Percentiles rank a stretch among this genome's conserved stretches.
Conservation (phyloP, 2,797 vertebrate genomes). For the Ptychobarbus kaznakovi region DNA sequence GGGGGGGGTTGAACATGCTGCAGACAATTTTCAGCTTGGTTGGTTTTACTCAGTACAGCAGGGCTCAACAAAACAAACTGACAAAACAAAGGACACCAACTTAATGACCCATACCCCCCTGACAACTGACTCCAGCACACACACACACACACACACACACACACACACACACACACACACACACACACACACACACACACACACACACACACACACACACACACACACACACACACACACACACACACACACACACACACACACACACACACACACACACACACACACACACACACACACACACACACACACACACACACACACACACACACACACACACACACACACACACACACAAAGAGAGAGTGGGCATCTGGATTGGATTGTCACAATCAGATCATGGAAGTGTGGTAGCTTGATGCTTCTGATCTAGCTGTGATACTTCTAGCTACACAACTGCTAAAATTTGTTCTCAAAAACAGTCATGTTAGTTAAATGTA, state of each 20-base stretch:
- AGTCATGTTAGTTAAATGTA: background rate
- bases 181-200: too few species aligned
- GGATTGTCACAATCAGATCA: conserved; percentile 83
- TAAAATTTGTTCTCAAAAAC: background rate
- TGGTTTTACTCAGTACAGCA: conserved; percentile 95
- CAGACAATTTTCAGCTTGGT: conserved; percentile 99
- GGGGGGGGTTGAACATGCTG: conserved; percentile 80
- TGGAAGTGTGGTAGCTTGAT: conserved; percentile 57
- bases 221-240: conserved; percentile 41
- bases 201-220: too few species aligned
- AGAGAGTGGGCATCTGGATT: conserved; percentile 73
- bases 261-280: conserved; percentile 41
- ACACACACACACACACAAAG: conserved; percentile 37
- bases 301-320: conserved; percentile 39
- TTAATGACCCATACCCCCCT: conserved; percentile 96
- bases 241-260: conserved; percentile 38
- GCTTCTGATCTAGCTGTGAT: background rate
- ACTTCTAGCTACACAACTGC: background rate
- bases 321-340: conserved; percentile 41
- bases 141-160: conserved; percentile 44
- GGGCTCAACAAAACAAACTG: conserved; percentile 97
- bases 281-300: conserved; percentile 40
- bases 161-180: conserved; percentile 44
- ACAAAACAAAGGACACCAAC: conserved; percentile 99
- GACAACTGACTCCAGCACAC: conserved; percentile 89